Conservation (phyloP, 1,140 invertebrate species). For the Drosophila orena region DNA sequence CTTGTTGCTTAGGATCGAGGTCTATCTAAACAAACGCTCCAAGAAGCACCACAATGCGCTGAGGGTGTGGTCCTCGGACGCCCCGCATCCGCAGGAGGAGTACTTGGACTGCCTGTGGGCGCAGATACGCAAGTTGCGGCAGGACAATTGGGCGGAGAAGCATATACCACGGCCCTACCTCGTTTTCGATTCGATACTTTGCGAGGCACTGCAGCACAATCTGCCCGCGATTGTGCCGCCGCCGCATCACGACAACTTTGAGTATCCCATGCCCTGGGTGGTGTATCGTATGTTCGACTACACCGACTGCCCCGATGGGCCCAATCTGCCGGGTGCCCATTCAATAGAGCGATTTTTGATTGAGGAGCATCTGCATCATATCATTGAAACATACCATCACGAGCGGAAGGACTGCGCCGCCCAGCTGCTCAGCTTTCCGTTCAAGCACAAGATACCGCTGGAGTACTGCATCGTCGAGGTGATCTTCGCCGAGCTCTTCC, state of each 20-base stretch:
- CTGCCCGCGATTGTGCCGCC: constrained; percentile 95
- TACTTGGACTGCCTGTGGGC: constrained; percentile 99
- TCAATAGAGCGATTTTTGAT: constrained; percentile 99
- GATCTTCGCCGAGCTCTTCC: constrained; percentile 97
- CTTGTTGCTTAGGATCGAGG: constrained; percentile 96
- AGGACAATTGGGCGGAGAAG: constrained; percentile 98
- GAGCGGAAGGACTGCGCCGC: constrained; percentile 98
- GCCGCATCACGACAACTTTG: constrained; percentile 94
- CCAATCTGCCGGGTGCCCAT: constrained; percentile 96
- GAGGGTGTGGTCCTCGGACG: constrained; percentile 96
- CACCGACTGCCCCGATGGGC: constrained; percentile 98
- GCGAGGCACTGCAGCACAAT: constrained; percentile 98
- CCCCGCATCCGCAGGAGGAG: constrained; percentile 98
- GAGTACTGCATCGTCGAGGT: constrained; percentile 99
- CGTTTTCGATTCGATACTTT: constrained; percentile 97
- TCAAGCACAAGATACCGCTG: constrained; percentile 97
- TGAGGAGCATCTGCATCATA: constrained; percentile 98
- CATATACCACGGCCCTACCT: constrained; percentile 98
- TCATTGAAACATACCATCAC: constrained; percentile 94
- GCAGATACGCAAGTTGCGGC: constrained; percentile 95
- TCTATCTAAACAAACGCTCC: constrained; percentile 96
- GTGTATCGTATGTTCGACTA: constrained; percentile 99
- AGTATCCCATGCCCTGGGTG: constrained; percentile 95
- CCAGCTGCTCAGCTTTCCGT: constrained; percentile 95
- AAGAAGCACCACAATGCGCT: constrained; percentile 96